Percentiles rank a stretch among this genome's conserved stretches.
Conservation (phyloP, 1,140 invertebrate genomes). For the Cataglyphis hispanica region DNA sequence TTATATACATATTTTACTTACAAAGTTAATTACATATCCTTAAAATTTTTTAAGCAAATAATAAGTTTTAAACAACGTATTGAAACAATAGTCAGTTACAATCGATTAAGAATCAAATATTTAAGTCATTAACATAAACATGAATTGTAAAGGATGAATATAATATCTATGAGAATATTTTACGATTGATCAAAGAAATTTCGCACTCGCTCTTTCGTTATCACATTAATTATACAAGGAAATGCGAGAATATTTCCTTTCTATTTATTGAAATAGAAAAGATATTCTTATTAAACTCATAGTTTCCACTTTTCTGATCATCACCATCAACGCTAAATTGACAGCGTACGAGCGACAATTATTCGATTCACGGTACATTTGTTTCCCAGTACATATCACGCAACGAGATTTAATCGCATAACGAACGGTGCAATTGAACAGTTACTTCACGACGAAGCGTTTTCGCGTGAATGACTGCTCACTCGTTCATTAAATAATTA, state of each 20-base stretch:
- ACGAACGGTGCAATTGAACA: not conserved
- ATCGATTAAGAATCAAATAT: no score
- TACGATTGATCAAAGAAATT: not conserved
- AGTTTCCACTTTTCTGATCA: not conserved
- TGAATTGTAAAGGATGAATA: no score
- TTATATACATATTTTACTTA: not conserved
- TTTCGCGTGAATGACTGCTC: constrained; percentile 15
- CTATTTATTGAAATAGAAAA: not conserved
- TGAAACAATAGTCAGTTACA: not conserved
- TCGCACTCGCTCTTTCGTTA: not conserved
- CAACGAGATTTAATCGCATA: constrained; percentile 5
- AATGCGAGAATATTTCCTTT: not conserved
- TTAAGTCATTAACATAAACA: no score
- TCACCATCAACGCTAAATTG: not conserved
- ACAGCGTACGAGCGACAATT: not conserved
- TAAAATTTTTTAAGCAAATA: not conserved
- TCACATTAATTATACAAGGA: not conserved
- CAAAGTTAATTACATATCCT: not conserved
- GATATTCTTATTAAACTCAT: not conserved
- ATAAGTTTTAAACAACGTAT: not conserved
- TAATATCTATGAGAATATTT: not conserved
- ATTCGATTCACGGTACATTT: constrained; percentile 13
- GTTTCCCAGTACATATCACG: not conserved
- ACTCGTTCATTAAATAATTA: constrained; percentile 59
- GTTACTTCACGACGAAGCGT: constrained; percentile 10